Percentiles rank a stretch among this genome's conserved stretches.
Evolutionary conservation across 2,113 vertebrate genomes (phyloP).

Genomic region (Shinisaurus crocodilurus): DNA sequence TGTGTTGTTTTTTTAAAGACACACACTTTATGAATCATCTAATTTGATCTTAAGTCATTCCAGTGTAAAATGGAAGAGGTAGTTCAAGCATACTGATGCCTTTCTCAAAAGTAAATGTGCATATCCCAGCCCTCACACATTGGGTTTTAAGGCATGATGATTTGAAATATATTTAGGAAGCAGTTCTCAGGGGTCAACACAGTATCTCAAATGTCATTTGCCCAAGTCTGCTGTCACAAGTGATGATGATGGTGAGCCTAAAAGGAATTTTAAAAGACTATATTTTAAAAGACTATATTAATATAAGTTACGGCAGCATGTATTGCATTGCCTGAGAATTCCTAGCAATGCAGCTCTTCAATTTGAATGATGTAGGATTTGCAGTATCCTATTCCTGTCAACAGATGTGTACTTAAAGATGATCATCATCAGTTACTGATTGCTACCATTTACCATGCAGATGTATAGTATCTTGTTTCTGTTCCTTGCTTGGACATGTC

Average conservation of each 20-base stretch:
- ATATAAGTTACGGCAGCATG: no score
- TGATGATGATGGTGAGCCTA: no score
- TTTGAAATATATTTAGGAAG: background rate
- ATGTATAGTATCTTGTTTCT: background rate
- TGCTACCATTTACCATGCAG: background rate
- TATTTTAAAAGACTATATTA: no score
- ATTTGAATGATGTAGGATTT: background rate
- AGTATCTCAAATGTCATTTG: no score
- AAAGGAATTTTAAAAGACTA: no score
- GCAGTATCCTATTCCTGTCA: background rate
- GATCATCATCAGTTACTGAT: background rate
- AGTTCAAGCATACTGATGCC: background rate
- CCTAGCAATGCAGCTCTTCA: no score
- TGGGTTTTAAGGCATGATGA: background rate
- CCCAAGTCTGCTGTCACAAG: no score
- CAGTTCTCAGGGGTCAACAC: background rate
- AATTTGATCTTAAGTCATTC: background rate
- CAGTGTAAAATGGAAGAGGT: background rate
- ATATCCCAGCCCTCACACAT: background rate
- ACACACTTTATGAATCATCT: background rate
- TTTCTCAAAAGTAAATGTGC: background rate
- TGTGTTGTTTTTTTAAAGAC: no score
- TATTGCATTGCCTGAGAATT: no score
- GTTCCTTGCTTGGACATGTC: background rate
- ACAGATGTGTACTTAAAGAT: background rate